Conservation (phyloP, 1,140 invertebrate genomes). For the Mesaphorura yosii region DNA sequence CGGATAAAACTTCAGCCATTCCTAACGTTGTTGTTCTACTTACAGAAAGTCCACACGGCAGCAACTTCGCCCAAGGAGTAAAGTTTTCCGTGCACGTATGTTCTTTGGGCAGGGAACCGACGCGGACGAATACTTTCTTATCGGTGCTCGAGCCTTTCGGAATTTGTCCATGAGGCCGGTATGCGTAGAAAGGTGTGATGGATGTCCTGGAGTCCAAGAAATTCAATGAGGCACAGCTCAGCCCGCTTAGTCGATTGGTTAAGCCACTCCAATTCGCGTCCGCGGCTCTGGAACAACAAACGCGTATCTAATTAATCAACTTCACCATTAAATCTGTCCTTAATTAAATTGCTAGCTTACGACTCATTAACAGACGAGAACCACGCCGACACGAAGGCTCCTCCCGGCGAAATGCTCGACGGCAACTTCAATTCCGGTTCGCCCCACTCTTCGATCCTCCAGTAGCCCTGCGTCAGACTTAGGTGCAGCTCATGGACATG, state of each 20-base stretch:
- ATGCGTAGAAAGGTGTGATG: slow-evolving; percentile 66
- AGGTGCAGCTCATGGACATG: slow-evolving; percentile 82
- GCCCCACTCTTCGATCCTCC: slow-evolving; percentile 86
- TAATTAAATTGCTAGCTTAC: slow-evolving; percentile 35
- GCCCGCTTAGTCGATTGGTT: slow-evolving; percentile 76
- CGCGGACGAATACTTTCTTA: slow-evolving; percentile 47
- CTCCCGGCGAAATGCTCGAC: no score
- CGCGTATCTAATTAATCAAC: slow-evolving; percentile 2
- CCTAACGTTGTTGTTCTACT: no score
- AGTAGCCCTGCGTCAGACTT: slow-evolving; percentile 80
- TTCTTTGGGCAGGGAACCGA: slow-evolving; percentile 82
- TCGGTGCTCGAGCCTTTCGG: slow-evolving; percentile 41
- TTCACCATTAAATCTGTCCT: neutral
- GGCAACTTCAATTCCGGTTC: no score
- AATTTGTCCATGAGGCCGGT: slow-evolving; percentile 57
- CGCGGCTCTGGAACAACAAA: slow-evolving; percentile 40
- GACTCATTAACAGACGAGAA: slow-evolving; percentile 50
- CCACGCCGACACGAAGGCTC: slow-evolving; percentile 87
- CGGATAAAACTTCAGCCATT: no score
- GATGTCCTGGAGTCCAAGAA: slow-evolving; percentile 85
- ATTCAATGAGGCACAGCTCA: slow-evolving; percentile 91
- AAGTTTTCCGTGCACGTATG: slow-evolving; percentile 97
- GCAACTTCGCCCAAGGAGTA: slow-evolving; percentile 92
- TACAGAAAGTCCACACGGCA: slow-evolving; percentile 78
- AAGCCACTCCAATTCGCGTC: slow-evolving; percentile 76